These are phyloP conservation scores for Hippolais icterina DNA, from an alignment of 2,113 vertebrate genomes.

Conservation along the genomic window DNA sequence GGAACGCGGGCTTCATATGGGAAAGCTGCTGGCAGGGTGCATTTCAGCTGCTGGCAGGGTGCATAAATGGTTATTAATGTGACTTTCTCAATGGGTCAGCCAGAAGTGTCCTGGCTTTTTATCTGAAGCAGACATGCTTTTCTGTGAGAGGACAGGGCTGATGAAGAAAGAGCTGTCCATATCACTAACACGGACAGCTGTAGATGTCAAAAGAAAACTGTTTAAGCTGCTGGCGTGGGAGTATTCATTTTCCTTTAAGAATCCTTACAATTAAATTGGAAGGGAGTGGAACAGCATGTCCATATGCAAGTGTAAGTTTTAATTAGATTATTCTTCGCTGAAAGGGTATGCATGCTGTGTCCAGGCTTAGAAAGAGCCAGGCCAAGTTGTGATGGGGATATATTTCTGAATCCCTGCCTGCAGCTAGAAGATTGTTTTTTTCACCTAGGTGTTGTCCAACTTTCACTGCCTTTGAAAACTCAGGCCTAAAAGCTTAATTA, in stretches of 20 bases:
- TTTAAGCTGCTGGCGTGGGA: neutral
- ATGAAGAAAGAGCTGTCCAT: neutral
- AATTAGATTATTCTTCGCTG: slow-evolving; percentile 34
- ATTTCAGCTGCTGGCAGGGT: neutral
- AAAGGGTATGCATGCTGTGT: neutral
- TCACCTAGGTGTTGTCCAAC: neutral
- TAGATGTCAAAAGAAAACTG: neutral
- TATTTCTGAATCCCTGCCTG: neutral
- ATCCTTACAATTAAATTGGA: neutral
- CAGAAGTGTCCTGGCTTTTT: neutral
- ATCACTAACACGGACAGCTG: neutral
- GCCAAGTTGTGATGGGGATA: neutral
- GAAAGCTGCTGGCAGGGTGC: neutral
- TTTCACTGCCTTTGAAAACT: slow-evolving; percentile 24
- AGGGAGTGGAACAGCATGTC: neutral
- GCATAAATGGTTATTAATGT: neutral
- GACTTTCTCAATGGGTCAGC: neutral
- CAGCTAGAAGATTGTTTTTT: neutral
- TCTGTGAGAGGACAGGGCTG: neutral
- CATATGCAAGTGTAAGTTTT: slow-evolving; percentile 5
- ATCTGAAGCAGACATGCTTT: neutral
- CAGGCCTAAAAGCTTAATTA: slow-evolving; percentile 26
- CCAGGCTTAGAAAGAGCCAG: neutral
- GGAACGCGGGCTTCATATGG: neutral
- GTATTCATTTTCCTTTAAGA: neutral